phyloP scores from a whole-genome alignment of 2,797 vertebrate species.

The Lutjanus argentimaculatus region DNA sequence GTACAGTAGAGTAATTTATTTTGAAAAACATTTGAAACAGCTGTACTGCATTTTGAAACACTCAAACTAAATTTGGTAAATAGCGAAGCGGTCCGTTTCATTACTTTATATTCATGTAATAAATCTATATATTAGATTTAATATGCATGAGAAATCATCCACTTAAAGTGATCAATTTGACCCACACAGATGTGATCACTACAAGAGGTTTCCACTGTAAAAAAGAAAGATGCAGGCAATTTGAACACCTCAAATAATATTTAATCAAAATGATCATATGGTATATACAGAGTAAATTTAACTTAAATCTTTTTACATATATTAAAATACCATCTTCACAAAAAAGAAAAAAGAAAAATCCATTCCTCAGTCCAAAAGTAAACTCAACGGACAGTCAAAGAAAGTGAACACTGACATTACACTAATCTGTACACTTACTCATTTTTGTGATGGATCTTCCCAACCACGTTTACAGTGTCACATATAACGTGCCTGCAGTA shows the following conservation, averaged over 20 bases:
- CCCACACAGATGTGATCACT: no score
- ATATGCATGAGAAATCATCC: no score
- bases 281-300: conserved; percentile 95
- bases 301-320: conserved; percentile 95
- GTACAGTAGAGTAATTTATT: no score
- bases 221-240: conserved; percentile 14
- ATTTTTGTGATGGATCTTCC: conserved; percentile 48
- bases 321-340: conserved; percentile 93
- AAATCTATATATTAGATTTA: no score
- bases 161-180: no score
- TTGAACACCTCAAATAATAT: conserved; percentile 83
- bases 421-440: conserved; percentile 70
- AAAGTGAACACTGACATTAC: conserved; percentile 75
- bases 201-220: no score
- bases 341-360: conserved; percentile 28
- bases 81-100: no score
- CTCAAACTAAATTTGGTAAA: no score
- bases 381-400: conserved; percentile 64
- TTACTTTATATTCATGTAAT: no score
- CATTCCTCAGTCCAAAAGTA: conserved; percentile 82
- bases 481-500: conserved; percentile 64
- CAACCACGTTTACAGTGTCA: conserved; percentile 64
- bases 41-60: no score
- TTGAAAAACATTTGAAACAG: no score
- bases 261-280: conserved; percentile 86